phyloP scores from a whole-genome alignment of 2,888 invertebrate species.

The Ichneumoninae sp. region DNA sequence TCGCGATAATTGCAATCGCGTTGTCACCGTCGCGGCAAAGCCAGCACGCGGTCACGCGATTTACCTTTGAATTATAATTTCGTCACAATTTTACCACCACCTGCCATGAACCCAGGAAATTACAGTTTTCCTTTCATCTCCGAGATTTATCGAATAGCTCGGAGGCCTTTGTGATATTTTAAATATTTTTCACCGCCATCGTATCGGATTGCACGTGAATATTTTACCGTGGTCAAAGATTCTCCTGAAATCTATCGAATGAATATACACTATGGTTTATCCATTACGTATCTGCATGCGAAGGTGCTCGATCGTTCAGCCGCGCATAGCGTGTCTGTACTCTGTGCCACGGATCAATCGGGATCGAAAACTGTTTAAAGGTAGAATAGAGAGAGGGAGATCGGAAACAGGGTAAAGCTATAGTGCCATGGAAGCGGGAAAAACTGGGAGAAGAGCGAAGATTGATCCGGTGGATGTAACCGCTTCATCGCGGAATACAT shows the following conservation, averaged over 20 bases:
- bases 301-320: constrained; percentile 1
- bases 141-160: constrained; percentile 37
- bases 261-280: constrained; percentile 14
- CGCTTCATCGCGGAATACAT: constrained; percentile 53
- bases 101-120: background rate
- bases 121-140: constrained; percentile 44
- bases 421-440: constrained; percentile 38
- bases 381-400: constrained; percentile 43
- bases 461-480: constrained; percentile 50
- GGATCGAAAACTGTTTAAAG: constrained; percentile 36
- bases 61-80: constrained; percentile 10
- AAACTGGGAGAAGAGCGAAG: constrained; percentile 47
- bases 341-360: constrained; percentile 46
- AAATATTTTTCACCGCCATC: constrained; percentile 5
- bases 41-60: constrained; percentile 11
- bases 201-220: background rate
- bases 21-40: constrained; percentile 22
- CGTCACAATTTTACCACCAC: constrained; percentile 11
- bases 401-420: constrained; percentile 57
- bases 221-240: constrained; percentile 6
- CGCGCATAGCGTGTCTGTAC: constrained; percentile 6
- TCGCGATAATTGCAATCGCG: constrained; percentile 59
- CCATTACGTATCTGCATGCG: constrained; percentile 22
- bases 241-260: background rate
- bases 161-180: background rate